Evolutionary conservation across 92 coral and sea anemone species (phyloP).

Genomic region (Scolanthus callimorphus): DNA sequence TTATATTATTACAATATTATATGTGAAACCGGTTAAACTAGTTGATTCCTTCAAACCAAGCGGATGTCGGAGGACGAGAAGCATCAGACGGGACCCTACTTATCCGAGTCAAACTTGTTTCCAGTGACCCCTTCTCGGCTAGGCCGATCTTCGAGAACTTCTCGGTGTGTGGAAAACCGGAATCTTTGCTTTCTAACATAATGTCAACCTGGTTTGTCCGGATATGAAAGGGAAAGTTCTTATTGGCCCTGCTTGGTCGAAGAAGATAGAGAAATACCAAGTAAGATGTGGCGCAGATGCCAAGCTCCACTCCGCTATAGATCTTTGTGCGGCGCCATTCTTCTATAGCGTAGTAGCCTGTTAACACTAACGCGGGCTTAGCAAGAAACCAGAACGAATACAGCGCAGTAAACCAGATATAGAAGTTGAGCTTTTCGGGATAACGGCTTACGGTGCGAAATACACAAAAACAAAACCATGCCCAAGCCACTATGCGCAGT

Average conservation of each 20-base stretch:
- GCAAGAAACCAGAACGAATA: conserved; percentile 56
- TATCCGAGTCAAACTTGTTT: conserved; percentile 23
- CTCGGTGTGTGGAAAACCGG: conserved; percentile 50
- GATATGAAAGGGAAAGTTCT: conserved; percentile 49
- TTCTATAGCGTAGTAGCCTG: conserved; percentile 4
- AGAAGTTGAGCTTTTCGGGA: conserved; percentile 55
- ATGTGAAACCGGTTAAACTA: no score
- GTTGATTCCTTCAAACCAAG: conserved; percentile 16
- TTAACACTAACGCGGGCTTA: conserved; percentile 20
- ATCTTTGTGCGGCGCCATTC: conserved; percentile 22
- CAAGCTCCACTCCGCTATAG: conserved; percentile 31
- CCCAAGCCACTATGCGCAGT: conserved; percentile 44
- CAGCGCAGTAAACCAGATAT: conserved; percentile 5
- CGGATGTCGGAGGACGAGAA: neutral
- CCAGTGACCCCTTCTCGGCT: conserved; percentile 17
- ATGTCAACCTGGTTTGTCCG: conserved; percentile 46
- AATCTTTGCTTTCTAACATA: conserved; percentile 6
- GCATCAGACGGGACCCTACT: conserved; percentile 4
- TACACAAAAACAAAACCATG: conserved; percentile 23
- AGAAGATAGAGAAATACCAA: conserved; percentile 38
- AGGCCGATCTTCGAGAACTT: conserved; percentile 11
- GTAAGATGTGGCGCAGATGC: conserved; percentile 34
- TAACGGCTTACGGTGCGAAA: conserved; percentile 19
- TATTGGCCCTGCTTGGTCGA: conserved; percentile 40
- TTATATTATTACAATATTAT: no score